Percentiles rank a stretch among this genome's conserved stretches.
Evolutionary conservation across 2,888 invertebrate species (phyloP).

Genomic region (Artemia sp.): DNA sequence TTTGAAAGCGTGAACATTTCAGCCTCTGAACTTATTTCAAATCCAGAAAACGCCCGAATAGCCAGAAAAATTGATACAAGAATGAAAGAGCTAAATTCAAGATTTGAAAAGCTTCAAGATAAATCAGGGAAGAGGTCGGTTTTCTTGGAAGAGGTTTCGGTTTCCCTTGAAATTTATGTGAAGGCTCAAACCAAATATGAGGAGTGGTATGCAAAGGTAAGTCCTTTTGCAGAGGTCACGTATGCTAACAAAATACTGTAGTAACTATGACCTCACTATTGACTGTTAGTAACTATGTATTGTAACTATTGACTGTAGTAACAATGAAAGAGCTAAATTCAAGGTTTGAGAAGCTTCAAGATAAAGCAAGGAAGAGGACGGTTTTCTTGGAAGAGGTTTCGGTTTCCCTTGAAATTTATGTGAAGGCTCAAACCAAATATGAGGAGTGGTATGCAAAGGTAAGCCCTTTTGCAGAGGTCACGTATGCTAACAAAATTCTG

Average conservation of each 20-base stretch:
- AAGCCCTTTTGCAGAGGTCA: not conserved
- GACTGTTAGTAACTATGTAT: too few species aligned
- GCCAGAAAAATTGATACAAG: constrained; percentile 77
- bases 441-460: constrained; percentile 50
- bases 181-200: constrained; percentile 50
- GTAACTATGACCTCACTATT: too few species aligned
- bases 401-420: constrained; percentile 47
- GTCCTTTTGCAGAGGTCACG: too few species aligned
- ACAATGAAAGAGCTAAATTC: constrained; percentile 67
- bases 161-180: constrained; percentile 48
- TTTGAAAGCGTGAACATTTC: constrained; percentile 61
- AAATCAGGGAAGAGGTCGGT: constrained; percentile 58
- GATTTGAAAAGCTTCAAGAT: constrained; percentile 71
- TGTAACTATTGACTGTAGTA: constrained; percentile 54
- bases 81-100: constrained; percentile 61
- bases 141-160: constrained; percentile 60
- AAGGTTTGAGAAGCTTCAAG: constrained; percentile 68
- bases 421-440: constrained; percentile 45
- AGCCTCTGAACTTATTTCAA: constrained; percentile 60
- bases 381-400: constrained; percentile 63
- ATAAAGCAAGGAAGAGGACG: constrained; percentile 56
- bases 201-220: constrained; percentile 44
- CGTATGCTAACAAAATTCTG: too few species aligned
- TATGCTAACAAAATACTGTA: too few species aligned
- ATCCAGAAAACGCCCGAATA: constrained; percentile 63